A percentile compares a stretch with the other conserved stretches of the same genome.
These are phyloP conservation scores for Nebria brevicollis DNA, from an alignment of 2,888 invertebrate species.

Conservation along the genomic window DNA sequence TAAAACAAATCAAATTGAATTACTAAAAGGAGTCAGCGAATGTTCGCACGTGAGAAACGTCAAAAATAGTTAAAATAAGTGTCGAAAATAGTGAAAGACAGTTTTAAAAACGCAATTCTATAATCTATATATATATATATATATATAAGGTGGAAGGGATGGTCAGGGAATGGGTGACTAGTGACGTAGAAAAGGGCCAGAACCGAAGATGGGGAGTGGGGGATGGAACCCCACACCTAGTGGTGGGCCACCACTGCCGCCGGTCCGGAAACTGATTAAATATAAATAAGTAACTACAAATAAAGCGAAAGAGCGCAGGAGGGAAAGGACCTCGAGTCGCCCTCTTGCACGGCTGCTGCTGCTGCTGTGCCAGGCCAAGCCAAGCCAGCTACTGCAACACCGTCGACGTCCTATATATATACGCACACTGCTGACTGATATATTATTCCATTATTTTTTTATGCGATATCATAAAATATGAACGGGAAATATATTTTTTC, in stretches of 20 bases:
- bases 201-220: too few species aligned
- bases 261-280: constrained; percentile 61
- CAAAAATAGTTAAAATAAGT: too few species aligned
- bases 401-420: not conserved
- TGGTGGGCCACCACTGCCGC: constrained; percentile 4
- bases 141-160: too few species aligned
- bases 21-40: too few species aligned
- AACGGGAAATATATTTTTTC: constrained; percentile 62
- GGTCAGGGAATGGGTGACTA: too few species aligned
- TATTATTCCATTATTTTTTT: constrained; percentile 65
- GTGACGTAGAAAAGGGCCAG: too few species aligned
- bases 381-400: not conserved
- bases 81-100: too few species aligned
- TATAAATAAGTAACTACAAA: constrained; percentile 64
- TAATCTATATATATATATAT: too few species aligned
- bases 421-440: constrained; percentile 57
- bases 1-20: too few species aligned
- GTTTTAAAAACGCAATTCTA: too few species aligned
- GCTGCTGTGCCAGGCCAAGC: not conserved
- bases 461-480: constrained; percentile 58
- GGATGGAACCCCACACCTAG: not conserved
- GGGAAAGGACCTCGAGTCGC: not conserved
- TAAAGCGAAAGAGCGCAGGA: constrained; percentile 53
- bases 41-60: too few species aligned
- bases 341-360: not conserved